These are phyloP conservation scores for Melanotaenia duboulayi DNA, from an alignment of 2,113 vertebrate genomes.

Conservation along the genomic window DNA sequence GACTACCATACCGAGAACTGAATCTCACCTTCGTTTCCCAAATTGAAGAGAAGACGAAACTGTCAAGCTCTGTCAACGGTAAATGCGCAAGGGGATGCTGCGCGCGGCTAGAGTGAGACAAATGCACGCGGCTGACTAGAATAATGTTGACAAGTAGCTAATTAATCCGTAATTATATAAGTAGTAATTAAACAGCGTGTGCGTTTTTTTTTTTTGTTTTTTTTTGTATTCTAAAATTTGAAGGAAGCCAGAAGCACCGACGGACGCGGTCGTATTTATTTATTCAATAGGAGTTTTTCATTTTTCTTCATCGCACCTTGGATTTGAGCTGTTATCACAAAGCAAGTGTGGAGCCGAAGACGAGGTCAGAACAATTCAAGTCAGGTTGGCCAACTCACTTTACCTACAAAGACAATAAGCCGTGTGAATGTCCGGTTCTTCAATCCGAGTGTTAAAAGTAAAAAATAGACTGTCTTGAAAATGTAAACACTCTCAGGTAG, in stretches of 20 bases:
- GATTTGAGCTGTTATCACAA: slow-evolving; percentile 49
- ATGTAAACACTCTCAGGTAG: too few species aligned
- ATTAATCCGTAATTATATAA: slow-evolving; percentile 63
- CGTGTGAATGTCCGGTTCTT: too few species aligned
- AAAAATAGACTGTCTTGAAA: too few species aligned
- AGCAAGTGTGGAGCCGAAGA: slow-evolving; percentile 72
- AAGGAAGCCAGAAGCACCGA: slow-evolving; percentile 25
- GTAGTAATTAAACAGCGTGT: slow-evolving; percentile 34
- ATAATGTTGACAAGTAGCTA: slow-evolving; percentile 51
- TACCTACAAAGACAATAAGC: too few species aligned
- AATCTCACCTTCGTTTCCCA: not conserved
- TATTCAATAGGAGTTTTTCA: slow-evolving; percentile 22
- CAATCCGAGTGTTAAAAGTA: too few species aligned
- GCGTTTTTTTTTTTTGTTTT: slow-evolving; percentile 34
- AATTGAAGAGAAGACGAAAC: not conserved
- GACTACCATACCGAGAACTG: slow-evolving; percentile 32
- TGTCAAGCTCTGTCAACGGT: not conserved
- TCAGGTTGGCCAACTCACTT: slow-evolving; percentile 44
- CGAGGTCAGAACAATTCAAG: slow-evolving; percentile 46
- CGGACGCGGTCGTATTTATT: slow-evolving; percentile 26
- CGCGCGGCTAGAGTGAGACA: slow-evolving; percentile 30
- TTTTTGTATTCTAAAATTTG: slow-evolving; percentile 32
- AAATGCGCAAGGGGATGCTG: slow-evolving; percentile 45
- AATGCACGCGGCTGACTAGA: slow-evolving; percentile 52
- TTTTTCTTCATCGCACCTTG: slow-evolving; percentile 46